Evolutionary conservation across 2,888 invertebrate genomes (phyloP).

Genomic region (Lasioglossum villosulum): DNA sequence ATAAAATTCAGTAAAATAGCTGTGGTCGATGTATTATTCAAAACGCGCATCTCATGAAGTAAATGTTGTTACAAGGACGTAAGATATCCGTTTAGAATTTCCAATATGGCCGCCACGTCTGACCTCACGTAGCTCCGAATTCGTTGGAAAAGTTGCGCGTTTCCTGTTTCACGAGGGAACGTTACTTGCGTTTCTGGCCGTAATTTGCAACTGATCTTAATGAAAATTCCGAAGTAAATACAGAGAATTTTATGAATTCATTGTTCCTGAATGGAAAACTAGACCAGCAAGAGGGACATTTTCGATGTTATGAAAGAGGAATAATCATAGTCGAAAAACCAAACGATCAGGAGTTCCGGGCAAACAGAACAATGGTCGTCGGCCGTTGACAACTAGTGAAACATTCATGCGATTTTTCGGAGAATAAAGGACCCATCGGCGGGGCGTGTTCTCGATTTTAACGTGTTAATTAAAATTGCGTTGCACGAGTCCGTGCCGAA

Average conservation of each 20-base stretch:
- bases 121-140: not conserved
- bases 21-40: not conserved
- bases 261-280: not conserved
- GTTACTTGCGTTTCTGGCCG: not conserved
- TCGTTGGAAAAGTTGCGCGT: not conserved
- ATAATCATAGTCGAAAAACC: not conserved
- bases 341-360: not conserved
- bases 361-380: not conserved
- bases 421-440: not conserved
- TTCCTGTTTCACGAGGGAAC: not conserved
- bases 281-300: not conserved
- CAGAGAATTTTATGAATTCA: not conserved
- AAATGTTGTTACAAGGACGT: constrained; percentile 1
- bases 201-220: no score
- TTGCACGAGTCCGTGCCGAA: constrained; percentile 1
- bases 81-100: not conserved
- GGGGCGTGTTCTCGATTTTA: constrained; percentile 3
- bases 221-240: no score
- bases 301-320: not conserved
- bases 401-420: constrained; percentile 27
- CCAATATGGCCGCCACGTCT: not conserved
- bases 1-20: not conserved
- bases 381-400: constrained; percentile 1
- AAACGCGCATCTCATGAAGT: not conserved
- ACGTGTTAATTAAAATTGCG: constrained; percentile 50